These are phyloP conservation scores for Panurus biarmicus DNA, from an alignment of 2,113 vertebrate species.

Conservation along the genomic window DNA sequence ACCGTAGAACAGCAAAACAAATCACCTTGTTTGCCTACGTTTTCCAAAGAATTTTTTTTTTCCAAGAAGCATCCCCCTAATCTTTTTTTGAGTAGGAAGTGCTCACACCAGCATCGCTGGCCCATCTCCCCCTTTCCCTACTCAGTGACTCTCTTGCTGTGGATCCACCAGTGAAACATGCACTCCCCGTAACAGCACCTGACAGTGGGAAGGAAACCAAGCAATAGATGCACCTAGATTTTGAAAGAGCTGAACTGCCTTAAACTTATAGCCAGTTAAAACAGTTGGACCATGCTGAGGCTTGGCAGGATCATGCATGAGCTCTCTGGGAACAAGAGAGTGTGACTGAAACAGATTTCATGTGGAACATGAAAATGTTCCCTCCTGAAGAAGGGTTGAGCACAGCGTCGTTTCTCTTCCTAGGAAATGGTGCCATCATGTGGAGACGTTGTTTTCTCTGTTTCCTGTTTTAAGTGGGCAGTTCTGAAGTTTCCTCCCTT, in stretches of 20 bases:
- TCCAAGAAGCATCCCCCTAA: neutral
- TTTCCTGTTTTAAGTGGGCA: neutral
- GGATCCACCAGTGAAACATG: neutral
- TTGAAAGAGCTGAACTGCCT: neutral
- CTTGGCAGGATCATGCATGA: neutral
- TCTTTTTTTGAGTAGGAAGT: neutral
- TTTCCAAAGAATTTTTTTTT: neutral
- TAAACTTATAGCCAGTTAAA: neutral
- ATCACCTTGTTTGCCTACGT: neutral
- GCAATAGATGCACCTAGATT: neutral
- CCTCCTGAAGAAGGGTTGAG: neutral
- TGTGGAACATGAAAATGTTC: neutral
- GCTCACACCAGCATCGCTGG: neutral
- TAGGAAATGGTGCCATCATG: slow-evolving; percentile 54
- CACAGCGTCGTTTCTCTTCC: neutral
- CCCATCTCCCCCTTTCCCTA: neutral
- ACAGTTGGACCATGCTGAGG: neutral
- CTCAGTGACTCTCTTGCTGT: neutral
- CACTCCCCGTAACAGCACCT: neutral
- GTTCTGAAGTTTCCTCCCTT: neutral
- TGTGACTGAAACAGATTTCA: neutral
- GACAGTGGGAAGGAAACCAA: neutral
- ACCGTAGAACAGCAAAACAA: neutral
- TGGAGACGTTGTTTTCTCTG: neutral
- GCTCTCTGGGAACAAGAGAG: neutral